Evolutionary conservation across 1,140 invertebrate species (phyloP), one percentile per base, ranked within the genome.

Genomic region (Drosophila auraria): DNA sequence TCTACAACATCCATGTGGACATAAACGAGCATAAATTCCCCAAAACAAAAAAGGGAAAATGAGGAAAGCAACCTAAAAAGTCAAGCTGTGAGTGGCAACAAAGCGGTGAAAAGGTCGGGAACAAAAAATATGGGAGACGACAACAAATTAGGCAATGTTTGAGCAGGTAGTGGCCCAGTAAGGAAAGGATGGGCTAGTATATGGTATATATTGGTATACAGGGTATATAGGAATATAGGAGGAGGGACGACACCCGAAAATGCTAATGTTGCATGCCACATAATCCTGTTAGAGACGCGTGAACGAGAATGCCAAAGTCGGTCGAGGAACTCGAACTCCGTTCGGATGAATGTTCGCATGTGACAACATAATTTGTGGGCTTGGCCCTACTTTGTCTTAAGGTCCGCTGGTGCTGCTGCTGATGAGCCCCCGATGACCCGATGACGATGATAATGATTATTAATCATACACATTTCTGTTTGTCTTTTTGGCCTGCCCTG

Each of bases 281-380:
- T 90, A 86, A 90, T 90, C 87, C 86, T 90, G 87, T 91, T 90
- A 91, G 80, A 69, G 71, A 80, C 72, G 86, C 81, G 78, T 84
- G 78, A 90, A 74, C 78, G 81, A 73, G 74, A 84, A 71, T 59
- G 58, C 61, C 69, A 60, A 61, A 57, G 54, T 5, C 3, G 36
- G 40, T 42, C 40, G 40, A 15, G 40, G 15, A 33, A 45, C n/a
- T 44, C 11, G 25, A 23, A 17, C 38, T 30, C 47, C 20, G 50
- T 50, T 72, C 70, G 30, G 30, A 63, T 36, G 33, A 60, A 73
- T 23, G 73, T 78, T 90, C 69, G 80, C 80, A 90, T 91, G 80
- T 91, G 87, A 91, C 87, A 91, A 91, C 87, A 91, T 91, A 91
- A 91, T 91, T 91, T 91, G 76, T 80, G 77, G 87, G 77, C 53